Evolutionary conservation across 2,888 invertebrate genomes (phyloP).

Genomic region (Dasysyrphus albostriatus): DNA sequence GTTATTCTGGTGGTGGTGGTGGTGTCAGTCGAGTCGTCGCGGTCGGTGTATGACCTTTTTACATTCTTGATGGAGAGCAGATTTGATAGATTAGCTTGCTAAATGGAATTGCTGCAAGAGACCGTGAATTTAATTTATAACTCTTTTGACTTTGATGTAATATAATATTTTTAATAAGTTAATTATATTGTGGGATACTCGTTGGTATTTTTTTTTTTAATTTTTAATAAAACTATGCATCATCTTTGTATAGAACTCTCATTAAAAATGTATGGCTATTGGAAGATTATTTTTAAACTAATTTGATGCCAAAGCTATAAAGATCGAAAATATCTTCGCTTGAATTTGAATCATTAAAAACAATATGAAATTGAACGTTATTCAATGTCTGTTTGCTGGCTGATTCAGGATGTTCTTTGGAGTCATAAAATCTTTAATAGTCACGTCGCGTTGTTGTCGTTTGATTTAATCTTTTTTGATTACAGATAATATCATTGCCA

Average conservation of each 20-base stretch:
- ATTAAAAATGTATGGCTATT: conserved; percentile 6
- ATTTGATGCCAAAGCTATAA: conserved; percentile 19
- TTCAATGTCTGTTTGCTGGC: conserved; percentile 24
- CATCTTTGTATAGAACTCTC: background rate
- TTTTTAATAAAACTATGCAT: background rate
- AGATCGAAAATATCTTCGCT: conserved; percentile 25
- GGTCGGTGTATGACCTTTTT: conserved; percentile 57
- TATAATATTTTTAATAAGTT: background rate
- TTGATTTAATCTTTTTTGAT: conserved; percentile 57
- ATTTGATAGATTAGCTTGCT: conserved; percentile 51
- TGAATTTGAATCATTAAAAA: conserved; percentile 43
- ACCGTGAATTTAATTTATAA: conserved; percentile 29
- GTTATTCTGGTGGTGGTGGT: background rate
- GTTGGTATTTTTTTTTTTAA: background rate
- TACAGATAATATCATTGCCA: conserved; percentile 28
- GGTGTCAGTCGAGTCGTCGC: background rate
- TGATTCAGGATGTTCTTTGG: conserved; percentile 48
- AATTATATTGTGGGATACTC: background rate
- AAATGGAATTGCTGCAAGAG: conserved; percentile 5
- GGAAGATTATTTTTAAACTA: background rate
- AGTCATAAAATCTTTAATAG: conserved; percentile 46
- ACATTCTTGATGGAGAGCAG: conserved; percentile 13
- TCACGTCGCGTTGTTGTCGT: conserved; percentile 33
- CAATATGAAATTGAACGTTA: conserved; percentile 40
- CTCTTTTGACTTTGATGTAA: background rate